phyloP scores from a whole-genome alignment of 2,113 vertebrate species.

The Leptobrachium leishanense region DNA sequence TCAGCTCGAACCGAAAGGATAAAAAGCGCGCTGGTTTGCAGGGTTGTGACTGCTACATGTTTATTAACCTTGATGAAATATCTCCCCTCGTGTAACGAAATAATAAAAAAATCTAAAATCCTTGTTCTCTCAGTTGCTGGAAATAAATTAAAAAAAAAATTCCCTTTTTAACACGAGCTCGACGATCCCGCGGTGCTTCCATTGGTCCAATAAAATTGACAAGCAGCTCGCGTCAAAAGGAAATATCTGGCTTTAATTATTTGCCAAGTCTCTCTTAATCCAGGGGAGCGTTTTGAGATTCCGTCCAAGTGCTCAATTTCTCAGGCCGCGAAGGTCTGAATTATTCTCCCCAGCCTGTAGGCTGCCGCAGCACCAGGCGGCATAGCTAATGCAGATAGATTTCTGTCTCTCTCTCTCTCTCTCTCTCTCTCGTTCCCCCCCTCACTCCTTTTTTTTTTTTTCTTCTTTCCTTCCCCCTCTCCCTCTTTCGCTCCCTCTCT shows the following conservation, averaged over 20 bases:
- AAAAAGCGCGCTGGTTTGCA: not conserved
- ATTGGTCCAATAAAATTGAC: slow-evolving; percentile 75
- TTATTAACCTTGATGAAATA: slow-evolving; percentile 45
- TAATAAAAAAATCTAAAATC: slow-evolving; percentile 18
- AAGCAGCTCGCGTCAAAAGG: slow-evolving; percentile 82
- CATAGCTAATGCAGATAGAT: slow-evolving; percentile 86
- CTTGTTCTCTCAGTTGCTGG: slow-evolving; percentile 38
- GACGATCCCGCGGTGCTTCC: slow-evolving; percentile 62
- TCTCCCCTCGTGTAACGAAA: not conserved
- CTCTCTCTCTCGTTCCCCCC: slow-evolving; percentile 51
- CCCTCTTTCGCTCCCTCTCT: slow-evolving; percentile 34
- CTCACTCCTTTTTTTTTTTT: slow-evolving; percentile 49
- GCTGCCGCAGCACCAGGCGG: slow-evolving; percentile 82
- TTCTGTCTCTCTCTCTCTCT: slow-evolving; percentile 58
- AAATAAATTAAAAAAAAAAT: slow-evolving; percentile 7
- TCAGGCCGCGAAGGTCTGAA: slow-evolving; percentile 68
- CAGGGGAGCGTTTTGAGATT: slow-evolving; percentile 83
- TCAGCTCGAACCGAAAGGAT: not conserved
- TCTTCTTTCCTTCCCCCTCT: slow-evolving; percentile 47
- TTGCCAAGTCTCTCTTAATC: slow-evolving; percentile 86
- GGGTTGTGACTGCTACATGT: slow-evolving; percentile 29
- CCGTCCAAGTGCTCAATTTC: slow-evolving; percentile 68
- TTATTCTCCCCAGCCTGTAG: slow-evolving; percentile 72
- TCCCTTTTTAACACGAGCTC: slow-evolving; percentile 62
- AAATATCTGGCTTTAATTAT: slow-evolving; percentile 88